Percentiles rank a stretch among this genome's conserved stretches.
phyloP scores from a whole-genome alignment of 1,140 invertebrate species.

The Brachionus asplanchnoidis region DNA sequence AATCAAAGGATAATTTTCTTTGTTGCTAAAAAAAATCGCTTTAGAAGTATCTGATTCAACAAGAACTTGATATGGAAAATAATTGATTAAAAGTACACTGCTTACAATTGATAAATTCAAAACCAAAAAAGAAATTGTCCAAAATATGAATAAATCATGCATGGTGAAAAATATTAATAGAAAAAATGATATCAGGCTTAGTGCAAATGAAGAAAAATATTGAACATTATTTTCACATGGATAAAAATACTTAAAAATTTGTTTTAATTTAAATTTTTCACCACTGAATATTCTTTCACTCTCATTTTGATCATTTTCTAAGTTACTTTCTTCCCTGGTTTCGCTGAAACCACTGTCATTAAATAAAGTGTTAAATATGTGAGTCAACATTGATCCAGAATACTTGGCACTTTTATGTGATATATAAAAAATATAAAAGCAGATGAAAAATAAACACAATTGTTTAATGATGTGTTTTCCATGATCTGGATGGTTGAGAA shows the following conservation, averaged over 20 bases:
- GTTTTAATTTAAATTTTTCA: neutral
- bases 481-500: constrained; percentile 7
- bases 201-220: neutral
- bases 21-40: neutral
- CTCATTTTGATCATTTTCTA: neutral
- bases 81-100: neutral
- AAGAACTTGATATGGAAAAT: constrained; percentile 29
- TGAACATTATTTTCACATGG: neutral
- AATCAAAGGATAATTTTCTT: constrained; percentile 3
- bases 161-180: neutral
- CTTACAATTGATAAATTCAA: neutral
- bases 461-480: neutral
- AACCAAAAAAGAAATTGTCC: constrained; percentile 11
- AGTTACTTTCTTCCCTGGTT: neutral
- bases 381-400: neutral
- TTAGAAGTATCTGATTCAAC: neutral
- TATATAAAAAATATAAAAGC: constrained; percentile 11
- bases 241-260: neutral
- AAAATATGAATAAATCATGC: neutral
- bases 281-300: neutral
- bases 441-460: neutral
- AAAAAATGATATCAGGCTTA: neutral
- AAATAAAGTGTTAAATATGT: neutral
- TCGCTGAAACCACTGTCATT: neutral
- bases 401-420: neutral